Percentiles rank a stretch among this genome's conserved stretches.
Evolutionary conservation across 37 sponge, comb jelly and placozoan species (phyloP).

Genomic region (Mnemiopsis leidyi): DNA sequence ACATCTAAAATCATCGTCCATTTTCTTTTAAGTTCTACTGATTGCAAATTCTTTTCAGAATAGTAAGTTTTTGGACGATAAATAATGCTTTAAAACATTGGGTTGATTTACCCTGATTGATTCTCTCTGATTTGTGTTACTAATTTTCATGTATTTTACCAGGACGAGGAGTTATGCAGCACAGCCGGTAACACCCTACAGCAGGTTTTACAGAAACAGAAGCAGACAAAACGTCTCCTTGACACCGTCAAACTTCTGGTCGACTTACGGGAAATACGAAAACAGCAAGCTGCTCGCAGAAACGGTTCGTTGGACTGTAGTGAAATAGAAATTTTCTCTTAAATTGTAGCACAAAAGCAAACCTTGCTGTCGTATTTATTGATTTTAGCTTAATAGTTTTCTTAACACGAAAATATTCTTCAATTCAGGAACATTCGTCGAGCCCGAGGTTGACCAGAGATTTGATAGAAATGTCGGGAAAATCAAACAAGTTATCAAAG

Average conservation of each 20-base stretch:
- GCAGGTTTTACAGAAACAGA: constrained; percentile 60
- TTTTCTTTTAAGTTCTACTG: too few relatives aligned
- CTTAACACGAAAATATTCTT: not conserved
- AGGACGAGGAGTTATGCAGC: constrained; percentile 41
- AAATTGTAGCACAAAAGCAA: too few relatives aligned
- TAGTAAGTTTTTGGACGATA: too few relatives aligned
- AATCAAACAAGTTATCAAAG: not conserved
- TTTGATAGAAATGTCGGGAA: constrained; percentile 28
- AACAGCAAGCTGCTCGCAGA: constrained; percentile 35
- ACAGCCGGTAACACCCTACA: constrained; percentile 54
- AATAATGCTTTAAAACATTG: too few relatives aligned
- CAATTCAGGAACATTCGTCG: constrained; percentile 50
- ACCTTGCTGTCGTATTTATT: too few relatives aligned
- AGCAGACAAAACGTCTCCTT: not conserved
- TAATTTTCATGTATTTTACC: not conserved
- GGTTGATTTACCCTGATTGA: too few relatives aligned
- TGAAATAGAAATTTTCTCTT: too few relatives aligned
- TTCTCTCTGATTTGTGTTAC: too few relatives aligned
- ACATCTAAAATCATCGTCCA: too few relatives aligned
- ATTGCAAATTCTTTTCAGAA: too few relatives aligned
- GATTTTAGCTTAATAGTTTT: too few relatives aligned
- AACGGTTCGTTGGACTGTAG: not conserved
- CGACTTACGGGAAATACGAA: constrained; percentile 5
- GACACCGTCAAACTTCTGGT: constrained; percentile 56
- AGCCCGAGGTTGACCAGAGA: constrained; percentile 29